These are phyloP conservation scores for Yponomeuta cagnagella DNA, from an alignment of 2,888 invertebrate species.

Conservation along the genomic window DNA sequence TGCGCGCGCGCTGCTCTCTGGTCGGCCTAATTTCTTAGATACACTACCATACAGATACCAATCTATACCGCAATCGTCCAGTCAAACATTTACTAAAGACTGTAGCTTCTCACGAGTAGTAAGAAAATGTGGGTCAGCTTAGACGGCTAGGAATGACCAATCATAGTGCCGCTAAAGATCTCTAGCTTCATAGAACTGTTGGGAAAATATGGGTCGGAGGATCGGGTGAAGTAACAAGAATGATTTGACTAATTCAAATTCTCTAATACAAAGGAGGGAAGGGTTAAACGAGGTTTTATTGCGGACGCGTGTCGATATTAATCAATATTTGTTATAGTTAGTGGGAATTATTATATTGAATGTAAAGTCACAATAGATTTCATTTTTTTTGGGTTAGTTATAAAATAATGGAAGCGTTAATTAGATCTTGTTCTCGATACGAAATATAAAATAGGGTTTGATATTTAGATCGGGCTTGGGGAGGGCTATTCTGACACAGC, in stretches of 20 bases:
- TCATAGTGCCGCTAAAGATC: slow-evolving; percentile 38
- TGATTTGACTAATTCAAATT: slow-evolving; percentile 73
- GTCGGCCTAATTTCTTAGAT: slow-evolving; percentile 72
- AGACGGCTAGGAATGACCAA: not conserved
- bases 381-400: not conserved
- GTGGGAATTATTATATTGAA: slow-evolving; percentile 6
- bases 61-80: not conserved
- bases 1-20: slow-evolving; percentile 32
- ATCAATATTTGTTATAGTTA: slow-evolving; percentile 43
- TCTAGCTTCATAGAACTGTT: not conserved
- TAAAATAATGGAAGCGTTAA: not conserved
- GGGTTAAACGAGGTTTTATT: slow-evolving; percentile 60
- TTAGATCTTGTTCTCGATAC: not conserved
- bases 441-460: not conserved
- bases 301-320: slow-evolving; percentile 71
- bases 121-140: not conserved
- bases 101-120: not conserved
- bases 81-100: not conserved
- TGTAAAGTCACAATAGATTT: not conserved
- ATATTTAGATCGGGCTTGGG: not conserved
- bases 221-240: slow-evolving; percentile 35
- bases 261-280: slow-evolving; percentile 55
- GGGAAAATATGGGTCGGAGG: not conserved
- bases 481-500: too few relatives aligned
- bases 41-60: slow-evolving; percentile 31